phyloP scores from a whole-genome alignment of 1,140 invertebrate species.

The Drosophila bocqueti region DNA sequence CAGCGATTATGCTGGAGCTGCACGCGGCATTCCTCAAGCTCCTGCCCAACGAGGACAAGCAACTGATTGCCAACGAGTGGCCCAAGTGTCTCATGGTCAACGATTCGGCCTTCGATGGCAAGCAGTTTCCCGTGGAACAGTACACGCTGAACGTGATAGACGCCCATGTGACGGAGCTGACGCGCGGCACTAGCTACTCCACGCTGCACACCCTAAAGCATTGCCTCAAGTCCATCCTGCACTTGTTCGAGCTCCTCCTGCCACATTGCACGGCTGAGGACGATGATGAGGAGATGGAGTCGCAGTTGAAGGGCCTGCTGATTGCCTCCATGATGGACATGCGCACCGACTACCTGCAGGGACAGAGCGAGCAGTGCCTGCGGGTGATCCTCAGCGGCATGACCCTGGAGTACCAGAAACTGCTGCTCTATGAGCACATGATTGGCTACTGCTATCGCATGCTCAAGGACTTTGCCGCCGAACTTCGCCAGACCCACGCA shows the following conservation, averaged over 20 bases:
- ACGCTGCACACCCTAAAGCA: slow-evolving; percentile 81
- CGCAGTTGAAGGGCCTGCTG: slow-evolving; percentile 86
- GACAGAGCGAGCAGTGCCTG: slow-evolving; percentile 87
- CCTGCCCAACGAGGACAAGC: slow-evolving; percentile 79
- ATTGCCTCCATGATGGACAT: slow-evolving; percentile 91
- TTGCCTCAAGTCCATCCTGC: slow-evolving; percentile 73
- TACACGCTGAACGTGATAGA: slow-evolving; percentile 81
- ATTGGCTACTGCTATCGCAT: slow-evolving; percentile 90
- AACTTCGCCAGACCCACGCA: slow-evolving; percentile 38
- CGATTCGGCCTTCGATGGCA: slow-evolving; percentile 68
- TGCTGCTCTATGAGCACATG: slow-evolving; percentile 88
- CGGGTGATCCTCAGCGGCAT: slow-evolving; percentile 88
- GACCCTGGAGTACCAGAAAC: slow-evolving; percentile 87
- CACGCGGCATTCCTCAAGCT: slow-evolving; percentile 76
- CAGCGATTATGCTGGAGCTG: slow-evolving; percentile 74
- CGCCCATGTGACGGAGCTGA: slow-evolving; percentile 76
- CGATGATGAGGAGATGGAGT: slow-evolving; percentile 33
- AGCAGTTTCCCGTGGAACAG: slow-evolving; percentile 74
- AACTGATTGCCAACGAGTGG: slow-evolving; percentile 80
- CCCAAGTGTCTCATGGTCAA: slow-evolving; percentile 74
- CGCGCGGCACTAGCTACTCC: slow-evolving; percentile 62
- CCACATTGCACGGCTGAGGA: slow-evolving; percentile 46
- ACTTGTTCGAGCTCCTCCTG: slow-evolving; percentile 76
- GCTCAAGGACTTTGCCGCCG: slow-evolving; percentile 87
- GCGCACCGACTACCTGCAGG: slow-evolving; percentile 90